Evolutionary conservation across 2,888 invertebrate species (phyloP).

Genomic region (Diplazon laetatorius): DNA sequence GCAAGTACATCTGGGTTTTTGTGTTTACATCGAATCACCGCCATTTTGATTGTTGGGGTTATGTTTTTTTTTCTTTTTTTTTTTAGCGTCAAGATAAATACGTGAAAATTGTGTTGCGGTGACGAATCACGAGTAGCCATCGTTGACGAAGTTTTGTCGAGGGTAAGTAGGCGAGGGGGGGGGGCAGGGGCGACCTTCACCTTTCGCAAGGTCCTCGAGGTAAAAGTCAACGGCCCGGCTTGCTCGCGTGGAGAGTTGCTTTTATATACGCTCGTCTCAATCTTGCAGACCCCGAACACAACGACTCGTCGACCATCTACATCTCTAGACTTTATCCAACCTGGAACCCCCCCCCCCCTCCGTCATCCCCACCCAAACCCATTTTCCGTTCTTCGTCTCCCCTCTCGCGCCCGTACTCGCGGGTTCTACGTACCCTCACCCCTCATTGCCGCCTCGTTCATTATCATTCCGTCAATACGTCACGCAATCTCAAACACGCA

Average conservation of each 20-base stretch:
- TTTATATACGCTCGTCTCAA: conserved; percentile 11
- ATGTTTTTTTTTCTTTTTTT: too few species aligned
- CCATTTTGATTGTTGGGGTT: too few species aligned
- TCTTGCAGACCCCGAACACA: conserved; percentile 25
- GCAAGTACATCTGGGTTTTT: too few species aligned
- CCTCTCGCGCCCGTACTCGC: not conserved
- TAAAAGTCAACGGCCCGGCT: conserved; percentile 68
- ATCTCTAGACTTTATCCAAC: conserved; percentile 3
- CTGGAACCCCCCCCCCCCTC: too few species aligned
- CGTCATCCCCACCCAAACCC: not conserved
- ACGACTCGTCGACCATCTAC: conserved; percentile 27
- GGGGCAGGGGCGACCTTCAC: conserved; percentile 66
- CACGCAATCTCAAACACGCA: conserved; percentile 57
- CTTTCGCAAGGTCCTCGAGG: conserved; percentile 68
- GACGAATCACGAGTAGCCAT: conserved; percentile 8
- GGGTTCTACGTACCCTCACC: not conserved
- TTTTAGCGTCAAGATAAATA: too few species aligned
- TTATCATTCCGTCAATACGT: conserved; percentile 51
- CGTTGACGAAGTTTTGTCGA: not conserved
- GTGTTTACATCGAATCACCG: too few species aligned
- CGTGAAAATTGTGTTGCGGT: too few species aligned
- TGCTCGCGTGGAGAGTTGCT: too few species aligned
- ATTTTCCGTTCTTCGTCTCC: not conserved
- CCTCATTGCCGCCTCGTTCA: conserved; percentile 28
- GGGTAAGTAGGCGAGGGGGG: not conserved